phyloP scores from a whole-genome alignment of 2,113 vertebrate species.

The Clarias batrachus region DNA sequence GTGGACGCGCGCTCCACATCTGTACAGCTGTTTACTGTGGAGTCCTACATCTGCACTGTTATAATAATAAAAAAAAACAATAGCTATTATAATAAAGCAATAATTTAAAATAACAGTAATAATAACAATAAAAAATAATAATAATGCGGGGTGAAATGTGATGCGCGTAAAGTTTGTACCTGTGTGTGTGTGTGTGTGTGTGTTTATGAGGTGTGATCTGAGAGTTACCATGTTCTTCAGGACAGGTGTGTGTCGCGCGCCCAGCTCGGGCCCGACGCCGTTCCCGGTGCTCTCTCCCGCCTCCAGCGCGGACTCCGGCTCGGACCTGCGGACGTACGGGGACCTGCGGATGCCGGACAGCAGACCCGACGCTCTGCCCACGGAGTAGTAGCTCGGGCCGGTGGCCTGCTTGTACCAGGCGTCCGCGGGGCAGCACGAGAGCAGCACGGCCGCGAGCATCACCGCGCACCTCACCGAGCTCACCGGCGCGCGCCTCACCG shows the following conservation, averaged over 20 bases:
- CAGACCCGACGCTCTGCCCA: slow-evolving; percentile 81
- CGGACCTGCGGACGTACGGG: slow-evolving; percentile 70
- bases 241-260: slow-evolving; percentile 58
- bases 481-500: slow-evolving; percentile 61
- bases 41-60: too few species aligned
- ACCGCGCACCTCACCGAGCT: slow-evolving; percentile 58
- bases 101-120: too few species aligned
- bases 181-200: too few species aligned
- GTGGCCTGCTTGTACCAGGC: slow-evolving; percentile 80
- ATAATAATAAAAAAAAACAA: too few species aligned
- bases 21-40: background rate
- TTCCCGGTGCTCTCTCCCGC: slow-evolving; percentile 55
- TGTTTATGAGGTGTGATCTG: background rate
- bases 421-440: slow-evolving; percentile 66
- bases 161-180: too few species aligned
- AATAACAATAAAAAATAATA: too few species aligned
- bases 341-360: slow-evolving; percentile 77
- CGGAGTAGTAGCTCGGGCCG: slow-evolving; percentile 76
- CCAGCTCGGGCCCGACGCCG: slow-evolving; percentile 48
- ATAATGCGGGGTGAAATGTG: too few species aligned
- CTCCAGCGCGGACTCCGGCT: slow-evolving; percentile 55
- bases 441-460: slow-evolving; percentile 71
- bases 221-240: slow-evolving; percentile 75
- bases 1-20: background rate
- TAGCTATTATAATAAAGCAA: too few species aligned